Evolutionary conservation across 64 coral and sea anemone genomes (phyloP).

Genomic region (Hydrozoanthus tunicans): DNA sequence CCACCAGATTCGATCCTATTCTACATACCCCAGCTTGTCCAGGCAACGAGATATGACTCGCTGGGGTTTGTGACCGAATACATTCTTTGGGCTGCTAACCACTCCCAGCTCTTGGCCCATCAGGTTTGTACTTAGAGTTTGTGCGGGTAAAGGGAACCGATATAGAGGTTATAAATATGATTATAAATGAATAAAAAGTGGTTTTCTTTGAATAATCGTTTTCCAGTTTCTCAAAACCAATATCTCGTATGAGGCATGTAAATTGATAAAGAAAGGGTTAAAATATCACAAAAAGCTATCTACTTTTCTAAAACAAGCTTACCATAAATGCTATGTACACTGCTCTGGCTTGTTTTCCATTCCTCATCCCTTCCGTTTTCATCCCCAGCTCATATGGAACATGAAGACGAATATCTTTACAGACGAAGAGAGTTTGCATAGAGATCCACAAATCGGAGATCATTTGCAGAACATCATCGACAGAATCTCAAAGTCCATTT

Average conservation of each 20-base stretch:
- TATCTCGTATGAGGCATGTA: neutral
- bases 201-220: no score
- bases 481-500: slow-evolving; percentile 82
- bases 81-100: slow-evolving; percentile 91
- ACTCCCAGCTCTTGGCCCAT: slow-evolving; percentile 94
- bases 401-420: slow-evolving; percentile 99
- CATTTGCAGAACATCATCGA: slow-evolving; percentile 83
- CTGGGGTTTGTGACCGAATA: slow-evolving; percentile 94
- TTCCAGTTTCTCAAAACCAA: no score
- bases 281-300: no score
- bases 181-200: no score
- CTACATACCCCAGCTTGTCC: slow-evolving; percentile 94
- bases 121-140: slow-evolving; percentile 65
- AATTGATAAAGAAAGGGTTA: no score
- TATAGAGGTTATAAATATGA: neutral
- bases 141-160: neutral
- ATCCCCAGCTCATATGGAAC: slow-evolving; percentile 92
- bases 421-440: slow-evolving; percentile 89
- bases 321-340: neutral
- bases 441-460: slow-evolving; percentile 77
- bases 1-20: slow-evolving; percentile 90
- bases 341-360: neutral
- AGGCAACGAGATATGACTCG: slow-evolving; percentile 89
- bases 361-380: neutral
- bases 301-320: neutral